Conservation (phyloP, 2,113 vertebrate species). For the Mastomys natalensis region DNA sequence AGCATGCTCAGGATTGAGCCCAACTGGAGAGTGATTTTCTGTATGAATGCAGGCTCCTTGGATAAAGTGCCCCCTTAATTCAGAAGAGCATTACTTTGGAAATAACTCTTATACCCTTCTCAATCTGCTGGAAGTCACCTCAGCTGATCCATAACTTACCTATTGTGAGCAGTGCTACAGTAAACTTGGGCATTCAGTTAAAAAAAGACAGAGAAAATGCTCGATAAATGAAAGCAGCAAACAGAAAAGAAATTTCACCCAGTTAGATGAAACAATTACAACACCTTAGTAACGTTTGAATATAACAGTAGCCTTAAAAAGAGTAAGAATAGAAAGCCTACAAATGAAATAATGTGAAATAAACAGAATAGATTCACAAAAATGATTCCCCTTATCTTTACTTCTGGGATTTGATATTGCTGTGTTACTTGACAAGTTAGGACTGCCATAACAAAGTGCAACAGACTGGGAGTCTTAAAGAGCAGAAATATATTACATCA, state of each 20-base stretch:
- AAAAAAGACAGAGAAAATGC: background rate
- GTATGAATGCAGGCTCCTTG: background rate
- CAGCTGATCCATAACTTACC: background rate
- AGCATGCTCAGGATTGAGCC: background rate
- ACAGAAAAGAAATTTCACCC: background rate
- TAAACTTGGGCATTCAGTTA: background rate
- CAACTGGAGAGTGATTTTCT: background rate
- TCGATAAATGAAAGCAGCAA: background rate
- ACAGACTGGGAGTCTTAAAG: background rate
- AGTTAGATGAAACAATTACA: constrained; percentile 23
- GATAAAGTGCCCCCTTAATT: background rate
- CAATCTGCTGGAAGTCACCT: background rate
- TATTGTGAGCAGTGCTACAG: background rate
- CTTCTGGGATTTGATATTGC: background rate
- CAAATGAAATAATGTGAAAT: background rate
- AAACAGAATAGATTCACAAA: background rate
- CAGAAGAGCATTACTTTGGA: background rate
- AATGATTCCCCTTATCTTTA: background rate
- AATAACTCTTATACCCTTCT: background rate
- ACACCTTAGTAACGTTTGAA: background rate
- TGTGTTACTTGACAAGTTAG: background rate
- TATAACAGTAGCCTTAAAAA: background rate
- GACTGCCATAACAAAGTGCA: background rate
- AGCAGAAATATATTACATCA: constrained; percentile 8
- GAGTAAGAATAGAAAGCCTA: constrained; percentile 48